Base-by-base conservation (phyloP, 2,797 vertebrate species). In the Eleutherodactylus coqui region DNA sequence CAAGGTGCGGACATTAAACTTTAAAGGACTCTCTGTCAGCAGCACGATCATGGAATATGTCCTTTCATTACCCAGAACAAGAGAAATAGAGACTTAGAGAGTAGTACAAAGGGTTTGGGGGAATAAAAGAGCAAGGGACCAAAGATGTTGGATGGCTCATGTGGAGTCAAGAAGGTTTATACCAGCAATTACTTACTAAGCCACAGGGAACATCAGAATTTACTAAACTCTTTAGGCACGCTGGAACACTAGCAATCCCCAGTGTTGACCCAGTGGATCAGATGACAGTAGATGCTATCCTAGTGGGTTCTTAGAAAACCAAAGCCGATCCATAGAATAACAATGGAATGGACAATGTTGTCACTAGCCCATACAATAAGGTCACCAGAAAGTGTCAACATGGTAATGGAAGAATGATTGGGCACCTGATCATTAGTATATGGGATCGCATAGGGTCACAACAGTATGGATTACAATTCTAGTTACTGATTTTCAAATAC, bases 1-100 rank as follows among this genome's bases (percentile, higher is more conserved):
- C 87, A 88, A 29, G 34, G 75, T 85, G 89, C 41, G 6, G 72
- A 4, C 85, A 91, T 93, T 69, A 93, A 93, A 91, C 45, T 90
- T 92, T 93, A 85, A 93, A 87, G 79, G 49, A 19, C 27, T 58
- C n/a, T 34, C 49, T 55, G 45, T 17, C 47, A 27, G 21, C n/a
- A 32, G 0, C 16, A 17, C 64, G 14, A 27, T 36, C 79, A 43
- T 43, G 36, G 67, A 70, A 69, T 5, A 67, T 17, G 62, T 34
- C 62, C 32, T 34, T 36, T 67, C 32, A 67, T 36, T 67, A 67
- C 32, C 62, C 32, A 69, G 67, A 69, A 24, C 2, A 41, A 32
- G 9, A 38, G 14, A 36, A 38, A 6, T 17, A 67, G 3, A 67
- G n/a, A n/a, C n/a, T n/a, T n/a, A n/a, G 29, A 32, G 3, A 29